A percentile compares a stretch with the other conserved stretches of the same genome.
phyloP scores from a whole-genome alignment of 2,113 vertebrate genomes.

The Varanus komodoensis region DNA sequence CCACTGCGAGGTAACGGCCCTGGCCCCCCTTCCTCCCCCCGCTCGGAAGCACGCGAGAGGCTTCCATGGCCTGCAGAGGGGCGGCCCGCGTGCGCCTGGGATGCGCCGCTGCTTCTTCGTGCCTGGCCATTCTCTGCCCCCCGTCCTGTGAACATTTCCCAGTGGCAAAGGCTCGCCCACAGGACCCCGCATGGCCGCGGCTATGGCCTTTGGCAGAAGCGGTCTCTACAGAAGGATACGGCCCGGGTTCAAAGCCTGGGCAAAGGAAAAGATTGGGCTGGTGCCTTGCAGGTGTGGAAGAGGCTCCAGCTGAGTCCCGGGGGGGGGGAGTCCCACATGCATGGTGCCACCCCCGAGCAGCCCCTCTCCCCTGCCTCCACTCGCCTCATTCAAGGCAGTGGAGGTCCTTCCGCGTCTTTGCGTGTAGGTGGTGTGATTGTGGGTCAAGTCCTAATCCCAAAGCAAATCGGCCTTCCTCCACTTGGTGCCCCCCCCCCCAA shows the following conservation, averaged over 20 bases:
- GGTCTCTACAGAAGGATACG: background rate
- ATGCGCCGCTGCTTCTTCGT: background rate
- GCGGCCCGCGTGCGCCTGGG: background rate
- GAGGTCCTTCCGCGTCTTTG: background rate
- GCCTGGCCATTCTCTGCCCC: background rate
- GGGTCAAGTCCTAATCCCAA: background rate
- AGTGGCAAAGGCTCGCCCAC: too few species aligned
- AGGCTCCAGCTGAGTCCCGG: too few species aligned
- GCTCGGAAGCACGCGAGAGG: accelerated
- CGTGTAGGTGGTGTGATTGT: background rate
- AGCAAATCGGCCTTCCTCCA: too few species aligned
- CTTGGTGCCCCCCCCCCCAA: too few species aligned
- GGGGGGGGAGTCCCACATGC: too few species aligned
- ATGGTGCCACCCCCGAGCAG: background rate
- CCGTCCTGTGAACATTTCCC: background rate
- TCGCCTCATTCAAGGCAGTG: too few species aligned
- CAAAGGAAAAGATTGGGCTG: background rate
- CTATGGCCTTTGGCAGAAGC: too few species aligned
- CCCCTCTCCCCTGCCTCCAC: background rate
- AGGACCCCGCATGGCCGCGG: too few species aligned
- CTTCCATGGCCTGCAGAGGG: background rate
- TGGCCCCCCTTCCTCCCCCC: background rate
- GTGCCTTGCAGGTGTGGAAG: too few species aligned
- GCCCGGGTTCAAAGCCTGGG: background rate
- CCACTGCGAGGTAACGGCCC: slow-evolving; percentile 91